A percentile compares a stretch with the other conserved stretches of the same genome.
phyloP scores from a whole-genome alignment of 2,113 vertebrate species.

The Semicossyphus pulcher region DNA sequence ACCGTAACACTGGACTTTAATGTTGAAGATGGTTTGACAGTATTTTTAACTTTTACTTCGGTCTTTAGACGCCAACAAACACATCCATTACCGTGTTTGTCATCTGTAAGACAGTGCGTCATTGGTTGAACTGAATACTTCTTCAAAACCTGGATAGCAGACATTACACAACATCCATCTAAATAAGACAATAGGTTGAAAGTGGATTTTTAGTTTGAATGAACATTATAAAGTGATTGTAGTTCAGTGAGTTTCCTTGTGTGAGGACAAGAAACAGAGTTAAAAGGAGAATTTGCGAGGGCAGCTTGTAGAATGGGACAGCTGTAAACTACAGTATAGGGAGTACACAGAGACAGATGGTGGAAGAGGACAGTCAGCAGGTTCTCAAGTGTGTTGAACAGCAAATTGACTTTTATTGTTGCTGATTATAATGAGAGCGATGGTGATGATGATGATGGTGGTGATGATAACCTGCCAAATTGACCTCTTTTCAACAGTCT shows the following conservation, averaged over 20 bases:
- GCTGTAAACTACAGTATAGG: constrained; percentile 26
- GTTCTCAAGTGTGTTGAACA: constrained; percentile 39
- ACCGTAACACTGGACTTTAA: no score
- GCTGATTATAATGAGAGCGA: constrained; percentile 36
- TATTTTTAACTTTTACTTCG: no score
- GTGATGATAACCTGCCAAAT: constrained; percentile 38
- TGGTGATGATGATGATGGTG: constrained; percentile 24
- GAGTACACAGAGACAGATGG: constrained; percentile 42
- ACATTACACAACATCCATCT: no score
- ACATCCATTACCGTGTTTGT: no score
- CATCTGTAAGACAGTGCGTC: no score
- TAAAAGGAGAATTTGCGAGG: constrained; percentile 16
- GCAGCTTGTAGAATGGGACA: constrained; percentile 7
- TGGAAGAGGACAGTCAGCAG: constrained; percentile 31
- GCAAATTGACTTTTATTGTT: constrained; percentile 56
- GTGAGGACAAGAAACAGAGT: constrained; percentile 14
- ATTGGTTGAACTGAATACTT: no score
- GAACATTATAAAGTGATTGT: neutral
- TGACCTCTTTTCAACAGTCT: constrained; percentile 50
- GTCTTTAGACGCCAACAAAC: no score
- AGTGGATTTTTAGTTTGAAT: neutral
- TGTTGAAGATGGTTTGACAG: no score
- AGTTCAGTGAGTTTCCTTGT: constrained; percentile 2
- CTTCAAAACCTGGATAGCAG: no score
- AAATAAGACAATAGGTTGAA: neutral